A percentile compares a stretch with the other conserved stretches of the same genome.
Evolutionary conservation across 1,140 invertebrate genomes (phyloP).

Genomic region (Daktulosphaira vitifoliae): DNA sequence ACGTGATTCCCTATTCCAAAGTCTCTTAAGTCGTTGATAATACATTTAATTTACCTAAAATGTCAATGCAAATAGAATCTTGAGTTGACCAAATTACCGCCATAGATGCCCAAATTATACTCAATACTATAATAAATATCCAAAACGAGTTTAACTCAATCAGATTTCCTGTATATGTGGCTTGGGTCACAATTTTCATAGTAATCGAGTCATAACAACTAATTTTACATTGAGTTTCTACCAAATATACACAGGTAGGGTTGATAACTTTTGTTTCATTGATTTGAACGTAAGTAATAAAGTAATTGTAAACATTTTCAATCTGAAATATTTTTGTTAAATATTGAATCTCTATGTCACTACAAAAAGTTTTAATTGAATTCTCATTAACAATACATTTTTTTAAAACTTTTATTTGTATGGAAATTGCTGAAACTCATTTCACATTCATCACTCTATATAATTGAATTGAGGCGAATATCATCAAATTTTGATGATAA

Average conservation of each 20-base stretch:
- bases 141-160: not conserved
- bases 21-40: too few species aligned
- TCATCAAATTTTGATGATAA: too few species aligned
- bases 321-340: too few species aligned
- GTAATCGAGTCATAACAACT: not conserved
- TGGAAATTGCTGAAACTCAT: too few species aligned
- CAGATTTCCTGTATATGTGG: not conserved
- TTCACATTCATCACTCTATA: too few species aligned
- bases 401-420: too few species aligned
- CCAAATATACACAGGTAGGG: not conserved
- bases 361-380: too few species aligned
- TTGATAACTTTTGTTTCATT: not conserved
- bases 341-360: too few species aligned
- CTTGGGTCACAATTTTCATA: not conserved
- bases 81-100: not conserved
- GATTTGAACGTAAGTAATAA: not conserved
- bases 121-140: not conserved
- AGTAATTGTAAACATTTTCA: not conserved
- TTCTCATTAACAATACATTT: too few species aligned
- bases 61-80: slow-evolving; percentile 4
- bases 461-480: too few species aligned
- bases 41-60: slow-evolving; percentile 8
- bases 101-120: not conserved
- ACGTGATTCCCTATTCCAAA: not conserved
- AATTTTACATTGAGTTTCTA: not conserved